Conservation (phyloP, 2,113 vertebrate genomes). For the Crypturellus undulatus region DNA sequence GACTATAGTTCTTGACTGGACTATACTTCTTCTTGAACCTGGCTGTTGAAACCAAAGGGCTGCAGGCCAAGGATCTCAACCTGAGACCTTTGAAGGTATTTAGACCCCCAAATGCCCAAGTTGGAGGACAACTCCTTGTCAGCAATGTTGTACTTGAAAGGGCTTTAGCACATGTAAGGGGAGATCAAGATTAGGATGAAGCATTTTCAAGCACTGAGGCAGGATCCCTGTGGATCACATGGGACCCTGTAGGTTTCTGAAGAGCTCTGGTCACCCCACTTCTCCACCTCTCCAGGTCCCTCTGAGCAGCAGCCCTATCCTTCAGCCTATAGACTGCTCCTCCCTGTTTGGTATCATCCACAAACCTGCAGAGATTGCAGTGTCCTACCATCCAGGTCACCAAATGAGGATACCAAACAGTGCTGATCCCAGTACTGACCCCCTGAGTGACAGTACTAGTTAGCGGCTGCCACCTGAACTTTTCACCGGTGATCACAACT, state of each 20-base stretch:
- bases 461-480: neutral
- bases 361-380: neutral
- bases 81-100: neutral
- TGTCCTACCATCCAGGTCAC: fast-evolving
- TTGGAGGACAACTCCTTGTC: neutral
- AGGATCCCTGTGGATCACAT: neutral
- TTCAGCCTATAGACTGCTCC: neutral
- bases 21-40: neutral
- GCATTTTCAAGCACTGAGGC: neutral
- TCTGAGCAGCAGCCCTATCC: neutral
- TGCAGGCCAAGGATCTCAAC: neutral
- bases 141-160: neutral
- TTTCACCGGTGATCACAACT: neutral
- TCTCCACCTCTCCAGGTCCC: neutral
- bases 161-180: neutral
- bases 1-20: too few species aligned
- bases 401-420: neutral
- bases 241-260: neutral
- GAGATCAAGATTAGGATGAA: neutral
- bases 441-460: neutral
- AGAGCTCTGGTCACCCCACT: neutral
- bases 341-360: fast-evolving
- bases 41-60: neutral
- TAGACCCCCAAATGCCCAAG: neutral
- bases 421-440: neutral